These are phyloP conservation scores for Anas acuta DNA, from an alignment of 2,797 vertebrate species.

Conservation along the genomic window DNA sequence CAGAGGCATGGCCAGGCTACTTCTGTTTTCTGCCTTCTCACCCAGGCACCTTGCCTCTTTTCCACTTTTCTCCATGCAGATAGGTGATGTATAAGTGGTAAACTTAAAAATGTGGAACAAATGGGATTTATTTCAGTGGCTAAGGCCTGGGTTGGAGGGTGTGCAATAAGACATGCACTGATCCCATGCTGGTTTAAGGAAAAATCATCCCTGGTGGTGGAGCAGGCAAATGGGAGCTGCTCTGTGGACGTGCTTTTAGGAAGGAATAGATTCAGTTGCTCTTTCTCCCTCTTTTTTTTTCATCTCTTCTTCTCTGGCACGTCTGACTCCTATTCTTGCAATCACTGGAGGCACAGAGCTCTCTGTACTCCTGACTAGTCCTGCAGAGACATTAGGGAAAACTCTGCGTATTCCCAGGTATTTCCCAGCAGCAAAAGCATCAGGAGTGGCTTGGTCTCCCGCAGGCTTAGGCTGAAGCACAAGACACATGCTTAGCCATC, in stretches of 20 bases:
- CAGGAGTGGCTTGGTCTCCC: background rate
- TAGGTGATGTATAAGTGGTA: background rate
- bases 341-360: background rate
- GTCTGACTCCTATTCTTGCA: background rate
- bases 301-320: background rate
- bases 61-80: background rate
- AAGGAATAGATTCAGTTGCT: background rate
- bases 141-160: background rate
- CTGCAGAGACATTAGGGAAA: background rate
- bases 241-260: background rate
- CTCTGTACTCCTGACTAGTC: background rate
- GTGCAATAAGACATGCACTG: background rate
- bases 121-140: background rate
- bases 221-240: background rate
- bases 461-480: background rate
- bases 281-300: background rate
- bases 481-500: background rate
- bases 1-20: background rate
- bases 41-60: background rate
- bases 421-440: background rate
- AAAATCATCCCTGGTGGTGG: no score
- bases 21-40: background rate
- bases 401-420: background rate
- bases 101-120: background rate
- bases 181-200: background rate